phyloP scores from a whole-genome alignment of 2,797 vertebrate species.

The Carapus acus region DNA sequence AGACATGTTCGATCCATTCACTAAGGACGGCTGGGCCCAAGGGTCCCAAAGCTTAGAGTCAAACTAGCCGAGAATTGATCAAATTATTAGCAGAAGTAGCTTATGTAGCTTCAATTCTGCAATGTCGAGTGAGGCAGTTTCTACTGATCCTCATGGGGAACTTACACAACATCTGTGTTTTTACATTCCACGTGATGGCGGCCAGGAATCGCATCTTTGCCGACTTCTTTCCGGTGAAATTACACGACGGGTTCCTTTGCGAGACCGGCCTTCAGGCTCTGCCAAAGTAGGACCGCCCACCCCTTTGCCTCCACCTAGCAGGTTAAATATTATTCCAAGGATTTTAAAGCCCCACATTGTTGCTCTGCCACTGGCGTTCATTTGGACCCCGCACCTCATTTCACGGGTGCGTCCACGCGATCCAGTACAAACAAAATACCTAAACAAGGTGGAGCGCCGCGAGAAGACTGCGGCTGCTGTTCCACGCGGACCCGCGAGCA shows the following conservation, averaged over 20 bases:
- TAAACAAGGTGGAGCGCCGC: slow-evolving; percentile 36
- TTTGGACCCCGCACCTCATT: background rate
- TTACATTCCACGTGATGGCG: background rate
- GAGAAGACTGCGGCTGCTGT: slow-evolving; percentile 38
- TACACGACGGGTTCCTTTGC: background rate
- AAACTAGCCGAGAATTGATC: too few relatives aligned
- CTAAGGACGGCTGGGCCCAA: too few relatives aligned
- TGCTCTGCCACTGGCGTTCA: background rate
- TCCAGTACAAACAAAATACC: slow-evolving; percentile 35
- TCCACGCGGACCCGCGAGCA: slow-evolving; percentile 32
- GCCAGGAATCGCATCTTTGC: background rate
- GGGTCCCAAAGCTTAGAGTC: too few relatives aligned
- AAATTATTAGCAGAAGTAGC: too few relatives aligned
- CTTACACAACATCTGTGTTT: slow-evolving; percentile 8
- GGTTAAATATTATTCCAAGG: too few relatives aligned
- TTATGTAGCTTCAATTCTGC: too few relatives aligned
- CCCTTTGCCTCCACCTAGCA: too few relatives aligned
- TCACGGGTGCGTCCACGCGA: background rate
- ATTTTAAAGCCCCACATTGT: background rate
- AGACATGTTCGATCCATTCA: too few relatives aligned
- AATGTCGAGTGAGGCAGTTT: too few relatives aligned
- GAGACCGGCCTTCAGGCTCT: background rate
- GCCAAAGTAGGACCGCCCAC: too few relatives aligned
- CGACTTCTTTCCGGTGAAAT: background rate
- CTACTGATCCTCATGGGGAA: too few relatives aligned